Percentiles rank a stretch among this genome's conserved stretches.
These are phyloP conservation scores for Drosophila picticornis DNA, from an alignment of 2,888 invertebrate species.

Conservation along the genomic window DNA sequence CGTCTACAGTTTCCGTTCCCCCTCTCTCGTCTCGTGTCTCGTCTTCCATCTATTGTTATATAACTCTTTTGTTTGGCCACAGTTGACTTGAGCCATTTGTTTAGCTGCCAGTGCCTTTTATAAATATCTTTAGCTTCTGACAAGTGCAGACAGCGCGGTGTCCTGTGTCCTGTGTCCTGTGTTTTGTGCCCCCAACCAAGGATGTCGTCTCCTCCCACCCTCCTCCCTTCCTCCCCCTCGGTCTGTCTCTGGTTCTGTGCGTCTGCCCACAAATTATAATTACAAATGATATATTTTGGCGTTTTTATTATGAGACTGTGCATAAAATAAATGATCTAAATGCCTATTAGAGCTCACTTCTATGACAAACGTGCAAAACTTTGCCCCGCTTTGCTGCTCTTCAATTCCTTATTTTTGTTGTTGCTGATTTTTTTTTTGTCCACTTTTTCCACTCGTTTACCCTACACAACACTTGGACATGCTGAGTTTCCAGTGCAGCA, in stretches of 20 bases:
- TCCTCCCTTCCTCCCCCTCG: not conserved
- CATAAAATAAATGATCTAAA: constrained; percentile 67
- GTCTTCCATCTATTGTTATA: constrained; percentile 54
- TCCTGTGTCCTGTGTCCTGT: constrained; percentile 17
- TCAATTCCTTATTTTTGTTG: constrained; percentile 5
- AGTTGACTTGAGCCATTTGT: constrained; percentile 72
- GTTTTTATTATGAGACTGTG: constrained; percentile 69
- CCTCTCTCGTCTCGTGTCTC: constrained; percentile 22
- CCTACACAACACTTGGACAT: constrained; percentile 8
- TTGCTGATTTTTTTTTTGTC: not conserved
- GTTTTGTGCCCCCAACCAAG: constrained; percentile 12
- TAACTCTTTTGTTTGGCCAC: constrained; percentile 73
- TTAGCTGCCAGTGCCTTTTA: constrained; percentile 39
- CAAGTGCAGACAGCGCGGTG: constrained; percentile 56
- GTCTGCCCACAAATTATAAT: constrained; percentile 67
- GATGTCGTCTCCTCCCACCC: not conserved
- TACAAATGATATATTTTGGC: constrained; percentile 73
- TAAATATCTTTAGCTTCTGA: constrained; percentile 61
- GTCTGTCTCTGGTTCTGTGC: not conserved
- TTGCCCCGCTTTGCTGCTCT: constrained; percentile 32
- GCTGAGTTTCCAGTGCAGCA: not conserved
- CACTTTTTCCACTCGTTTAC: constrained; percentile 21
- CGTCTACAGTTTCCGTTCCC: constrained; percentile 13
- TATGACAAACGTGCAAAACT: constrained; percentile 65
- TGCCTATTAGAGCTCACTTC: constrained; percentile 60